These are phyloP conservation scores for Oithona nana DNA, from an alignment of 2,888 invertebrate species.

Conservation along the genomic window DNA sequence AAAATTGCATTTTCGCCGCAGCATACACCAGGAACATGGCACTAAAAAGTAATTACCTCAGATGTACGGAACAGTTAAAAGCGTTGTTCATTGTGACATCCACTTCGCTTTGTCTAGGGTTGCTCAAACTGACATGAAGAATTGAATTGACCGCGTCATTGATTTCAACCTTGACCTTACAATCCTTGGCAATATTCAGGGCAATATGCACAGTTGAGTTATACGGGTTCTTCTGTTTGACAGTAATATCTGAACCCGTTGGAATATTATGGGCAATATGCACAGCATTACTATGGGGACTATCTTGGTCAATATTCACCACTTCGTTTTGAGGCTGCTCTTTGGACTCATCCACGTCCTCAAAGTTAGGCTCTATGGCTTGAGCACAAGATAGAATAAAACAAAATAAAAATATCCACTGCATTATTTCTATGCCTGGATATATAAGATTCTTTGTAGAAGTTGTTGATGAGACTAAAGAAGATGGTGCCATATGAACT, in stretches of 20 bases:
- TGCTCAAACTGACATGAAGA: conserved; percentile 10
- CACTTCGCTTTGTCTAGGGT: not conserved
- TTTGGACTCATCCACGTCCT: not conserved
- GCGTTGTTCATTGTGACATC: not conserved
- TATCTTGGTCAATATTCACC: not conserved
- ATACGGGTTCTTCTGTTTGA: conserved; percentile 6
- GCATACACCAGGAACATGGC: no score
- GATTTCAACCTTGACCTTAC: conserved; percentile 1
- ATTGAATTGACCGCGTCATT: not conserved
- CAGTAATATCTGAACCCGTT: conserved; percentile 1
- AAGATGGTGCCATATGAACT: no score
- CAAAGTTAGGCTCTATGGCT: not conserved
- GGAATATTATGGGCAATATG: conserved; percentile 13
- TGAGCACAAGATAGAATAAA: no score
- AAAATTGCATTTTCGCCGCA: no score
- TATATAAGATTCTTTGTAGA: no score
- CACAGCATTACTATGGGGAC: conserved; percentile 3
- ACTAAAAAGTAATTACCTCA: not conserved
- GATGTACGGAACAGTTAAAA: conserved; percentile 1
- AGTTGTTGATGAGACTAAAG: no score
- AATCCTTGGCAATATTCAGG: conserved; percentile 11
- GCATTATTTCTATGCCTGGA: not conserved
- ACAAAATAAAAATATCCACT: not conserved
- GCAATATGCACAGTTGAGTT: conserved; percentile 7
- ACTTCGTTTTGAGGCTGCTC: not conserved